phyloP scores from a whole-genome alignment of 2,797 vertebrate species.

The Triplophysa bombifrons region DNA sequence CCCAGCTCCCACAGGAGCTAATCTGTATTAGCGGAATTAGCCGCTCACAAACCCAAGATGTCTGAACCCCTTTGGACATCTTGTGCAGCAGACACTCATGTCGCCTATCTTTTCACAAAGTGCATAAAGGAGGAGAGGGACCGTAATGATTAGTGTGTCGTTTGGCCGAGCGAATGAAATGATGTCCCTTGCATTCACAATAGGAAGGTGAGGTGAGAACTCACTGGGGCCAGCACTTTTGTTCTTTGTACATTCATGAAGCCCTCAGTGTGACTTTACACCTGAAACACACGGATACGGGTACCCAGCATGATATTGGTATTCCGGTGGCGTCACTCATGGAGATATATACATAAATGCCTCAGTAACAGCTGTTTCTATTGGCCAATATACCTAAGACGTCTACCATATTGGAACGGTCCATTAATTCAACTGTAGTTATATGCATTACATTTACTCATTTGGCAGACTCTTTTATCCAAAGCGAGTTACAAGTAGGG shows the following conservation, averaged over 20 bases:
- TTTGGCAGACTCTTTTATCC: too few relatives aligned
- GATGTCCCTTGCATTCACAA: conserved; percentile 36
- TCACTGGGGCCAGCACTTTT: conserved; percentile 15
- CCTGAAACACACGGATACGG: neutral
- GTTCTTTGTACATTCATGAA: conserved; percentile 5
- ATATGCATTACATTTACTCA: too few relatives aligned
- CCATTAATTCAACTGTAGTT: too few relatives aligned
- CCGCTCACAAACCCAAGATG: conserved; percentile 74
- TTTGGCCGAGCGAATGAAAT: conserved; percentile 41
- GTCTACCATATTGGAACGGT: too few relatives aligned
- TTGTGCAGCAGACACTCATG: conserved; percentile 57
- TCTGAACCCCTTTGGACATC: conserved; percentile 62
- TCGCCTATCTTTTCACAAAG: conserved; percentile 45
- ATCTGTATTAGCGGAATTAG: conserved; percentile 85
- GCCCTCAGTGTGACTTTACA: neutral
- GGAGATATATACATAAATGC: too few relatives aligned
- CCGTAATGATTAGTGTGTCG: conserved; percentile 35
- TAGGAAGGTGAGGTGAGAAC: conserved; percentile 12
- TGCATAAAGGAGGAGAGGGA: conserved; percentile 36
- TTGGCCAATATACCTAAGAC: too few relatives aligned
- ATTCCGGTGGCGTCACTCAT: too few relatives aligned
- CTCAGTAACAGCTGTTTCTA: too few relatives aligned
- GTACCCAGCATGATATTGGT: neutral
- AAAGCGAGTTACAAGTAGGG: too few relatives aligned
- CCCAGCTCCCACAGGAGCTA: conserved; percentile 76